phyloP scores from a whole-genome alignment of 2,797 vertebrate species.

The Halcyon chelicuti region DNA sequence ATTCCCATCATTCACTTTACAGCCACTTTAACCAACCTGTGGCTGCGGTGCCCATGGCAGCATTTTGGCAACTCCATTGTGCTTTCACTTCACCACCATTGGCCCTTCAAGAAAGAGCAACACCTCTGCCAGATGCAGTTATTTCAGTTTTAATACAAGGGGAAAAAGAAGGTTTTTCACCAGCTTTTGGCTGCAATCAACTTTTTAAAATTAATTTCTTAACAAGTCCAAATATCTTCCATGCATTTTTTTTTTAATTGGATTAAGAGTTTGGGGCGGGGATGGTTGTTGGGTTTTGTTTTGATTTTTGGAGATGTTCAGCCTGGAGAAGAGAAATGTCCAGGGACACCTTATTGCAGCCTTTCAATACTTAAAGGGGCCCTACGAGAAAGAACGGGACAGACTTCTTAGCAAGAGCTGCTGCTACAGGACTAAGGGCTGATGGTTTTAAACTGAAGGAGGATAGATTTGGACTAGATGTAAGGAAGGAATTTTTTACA shows the following conservation, averaged over 20 bases:
- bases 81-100: background rate
- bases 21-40: background rate
- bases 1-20: background rate
- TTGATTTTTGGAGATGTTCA: background rate
- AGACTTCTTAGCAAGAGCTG: background rate
- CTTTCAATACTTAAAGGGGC: background rate
- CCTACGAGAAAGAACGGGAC: background rate
- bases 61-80: background rate
- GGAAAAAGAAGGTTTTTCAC: background rate
- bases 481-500: background rate
- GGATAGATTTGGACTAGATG: background rate
- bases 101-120: background rate
- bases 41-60: background rate
- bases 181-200: background rate
- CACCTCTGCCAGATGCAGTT: background rate
- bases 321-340: background rate
- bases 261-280: background rate
- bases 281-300: background rate
- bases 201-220: background rate
- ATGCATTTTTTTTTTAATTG: background rate
- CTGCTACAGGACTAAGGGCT: background rate
- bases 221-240: background rate
- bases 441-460: background rate
- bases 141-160: background rate
- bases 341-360: background rate